Base-by-base conservation (phyloP, 2,113 vertebrate species). In the Chaenogobius annularis region DNA sequence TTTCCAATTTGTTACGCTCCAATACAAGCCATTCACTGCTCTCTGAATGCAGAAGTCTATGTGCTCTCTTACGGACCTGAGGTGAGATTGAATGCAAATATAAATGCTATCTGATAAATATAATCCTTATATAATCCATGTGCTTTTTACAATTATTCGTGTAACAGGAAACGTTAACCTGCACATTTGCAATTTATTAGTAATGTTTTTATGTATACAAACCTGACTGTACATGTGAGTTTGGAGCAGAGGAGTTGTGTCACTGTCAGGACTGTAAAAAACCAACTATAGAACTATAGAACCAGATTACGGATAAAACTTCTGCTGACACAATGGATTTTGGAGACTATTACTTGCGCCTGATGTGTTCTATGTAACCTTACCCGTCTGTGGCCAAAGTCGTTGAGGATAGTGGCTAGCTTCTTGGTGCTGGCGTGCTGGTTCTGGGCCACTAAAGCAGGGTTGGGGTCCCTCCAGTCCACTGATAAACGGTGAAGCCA, bases 381-480 rank as follows among this genome's bases (percentile, higher is more conserved):
- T 58, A 98, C 97, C 94, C 95, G 94, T 86, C 94, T 94, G 86
- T 99, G 97, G 22, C 96, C 96, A 81, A 97, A 99, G 72, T 97
- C 94, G 66, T 95, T 96, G 31, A 99, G 69, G 78, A 99, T 94
- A 7, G 94, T 93, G 79, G 94, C 94, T 81, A 98, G 90, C 73
- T 98, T 99, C 87, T 96, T 97, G 0, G 94, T 95, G 91, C 74
- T 94, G 86, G 89, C 86, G 10, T 93, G 89, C 8, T 90, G 89
- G 7, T 90, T 94, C 7, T 91, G 94, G 50, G 91, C 86, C 0
- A 90, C 88, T 0, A 94, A 66, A 46, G 94, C 95, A 0, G 96
- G 97, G 74, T 96, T 97, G 3, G 95, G 96, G 65, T 99, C 96
- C 63, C 97, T 90, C 96, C 97, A 99, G 83, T 98, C 95, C 0